Conservation (phyloP, 1,140 invertebrate genomes). For the Drosophila trapezifrons region DNA sequence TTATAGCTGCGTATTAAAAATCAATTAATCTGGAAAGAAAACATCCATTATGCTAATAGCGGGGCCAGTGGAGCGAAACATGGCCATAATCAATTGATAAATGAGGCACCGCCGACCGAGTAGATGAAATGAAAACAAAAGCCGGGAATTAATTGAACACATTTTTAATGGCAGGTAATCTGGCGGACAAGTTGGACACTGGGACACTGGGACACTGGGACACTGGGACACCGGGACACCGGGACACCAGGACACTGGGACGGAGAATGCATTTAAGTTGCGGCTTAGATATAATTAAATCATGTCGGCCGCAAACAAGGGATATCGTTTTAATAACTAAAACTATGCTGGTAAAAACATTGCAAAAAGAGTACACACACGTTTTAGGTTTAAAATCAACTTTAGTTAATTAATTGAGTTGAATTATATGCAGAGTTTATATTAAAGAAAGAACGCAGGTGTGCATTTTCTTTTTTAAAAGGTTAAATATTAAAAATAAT, state of each 20-base stretch:
- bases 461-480: not conserved
- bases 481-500: no score
- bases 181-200: constrained; percentile 16
- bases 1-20: constrained; percentile 52
- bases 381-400: not conserved
- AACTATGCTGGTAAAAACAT: not conserved
- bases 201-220: no score
- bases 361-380: not conserved
- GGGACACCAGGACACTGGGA: no score
- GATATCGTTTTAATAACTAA: constrained; percentile 14
- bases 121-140: constrained; percentile 36
- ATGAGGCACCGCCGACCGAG: constrained; percentile 15
- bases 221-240: no score
- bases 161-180: constrained; percentile 41
- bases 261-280: constrained; percentile 31
- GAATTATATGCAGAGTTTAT: not conserved
- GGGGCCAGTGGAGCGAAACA: not conserved
- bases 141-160: constrained; percentile 46
- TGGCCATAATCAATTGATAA: constrained; percentile 39
- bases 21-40: constrained; percentile 54
- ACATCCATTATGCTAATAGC: constrained; percentile 55
- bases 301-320: constrained; percentile 5
- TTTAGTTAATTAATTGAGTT: constrained; percentile 6
- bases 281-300: constrained; percentile 36
- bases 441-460: not conserved